Conservation (phyloP, 2,113 vertebrate genomes). For the Elaphurus davidianus region DNA sequence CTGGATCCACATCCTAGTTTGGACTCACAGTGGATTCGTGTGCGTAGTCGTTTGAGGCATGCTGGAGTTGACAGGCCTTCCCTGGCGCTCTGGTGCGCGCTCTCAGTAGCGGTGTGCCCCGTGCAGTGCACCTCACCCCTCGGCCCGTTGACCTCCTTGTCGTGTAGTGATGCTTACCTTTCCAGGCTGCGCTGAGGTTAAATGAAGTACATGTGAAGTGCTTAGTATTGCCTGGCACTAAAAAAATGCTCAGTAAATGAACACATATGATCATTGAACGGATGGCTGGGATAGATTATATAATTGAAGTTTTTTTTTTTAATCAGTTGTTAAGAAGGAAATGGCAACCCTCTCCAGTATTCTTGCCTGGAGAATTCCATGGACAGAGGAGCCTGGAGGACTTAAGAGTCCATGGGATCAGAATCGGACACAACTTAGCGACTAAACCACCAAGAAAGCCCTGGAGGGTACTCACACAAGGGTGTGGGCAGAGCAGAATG, state of each 20-base stretch:
- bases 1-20: neutral
- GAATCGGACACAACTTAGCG: neutral
- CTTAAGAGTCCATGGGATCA: neutral
- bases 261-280: neutral
- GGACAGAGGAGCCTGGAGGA: neutral
- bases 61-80: neutral
- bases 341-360: neutral
- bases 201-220: neutral
- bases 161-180: neutral
- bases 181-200: neutral
- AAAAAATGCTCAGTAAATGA: constrained; percentile 3
- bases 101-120: neutral
- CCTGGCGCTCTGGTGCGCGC: neutral
- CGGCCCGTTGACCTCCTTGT: neutral
- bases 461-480: neutral
- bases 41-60: neutral
- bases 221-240: neutral
- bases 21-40: neutral
- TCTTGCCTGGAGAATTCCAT: neutral
- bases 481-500: neutral
- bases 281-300: neutral
- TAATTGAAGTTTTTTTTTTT: constrained; percentile 17
- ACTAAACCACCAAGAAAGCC: neutral
- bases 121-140: neutral
- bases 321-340: constrained; percentile 9